Percentiles rank a stretch among this genome's conserved stretches.
Evolutionary conservation across 2,113 vertebrate genomes (phyloP).

Genomic region (Camarhynchus parvulus): DNA sequence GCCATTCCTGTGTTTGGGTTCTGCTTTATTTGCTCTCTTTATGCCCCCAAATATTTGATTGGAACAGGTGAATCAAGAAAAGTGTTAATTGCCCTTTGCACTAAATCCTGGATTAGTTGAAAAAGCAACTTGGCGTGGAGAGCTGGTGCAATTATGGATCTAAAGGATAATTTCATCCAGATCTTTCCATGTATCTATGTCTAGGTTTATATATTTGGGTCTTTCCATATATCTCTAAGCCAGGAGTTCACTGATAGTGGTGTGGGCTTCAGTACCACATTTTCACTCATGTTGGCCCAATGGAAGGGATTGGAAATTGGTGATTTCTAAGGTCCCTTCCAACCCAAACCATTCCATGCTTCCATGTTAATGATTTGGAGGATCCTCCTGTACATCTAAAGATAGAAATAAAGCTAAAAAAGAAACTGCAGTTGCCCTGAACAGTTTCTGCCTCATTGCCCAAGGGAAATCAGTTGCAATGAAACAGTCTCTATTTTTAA

Average conservation of each 20-base stretch:
- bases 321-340: neutral
- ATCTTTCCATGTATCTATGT: neutral
- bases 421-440: neutral
- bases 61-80: neutral
- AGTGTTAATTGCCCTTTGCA: neutral
- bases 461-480: neutral
- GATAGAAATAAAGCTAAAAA: neutral
- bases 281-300: neutral
- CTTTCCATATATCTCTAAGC: neutral
- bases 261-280: neutral
- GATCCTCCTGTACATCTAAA: neutral
- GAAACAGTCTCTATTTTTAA: neutral
- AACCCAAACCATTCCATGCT: neutral
- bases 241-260: neutral
- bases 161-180: neutral
- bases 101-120: neutral
- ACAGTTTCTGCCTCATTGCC: neutral
- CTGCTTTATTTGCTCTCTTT: neutral
- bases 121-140: neutral
- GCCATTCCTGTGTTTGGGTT: fast-evolving
- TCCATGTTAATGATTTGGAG: neutral
- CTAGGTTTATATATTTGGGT: neutral
- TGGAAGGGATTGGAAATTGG: neutral
- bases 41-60: neutral
- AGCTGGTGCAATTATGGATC: neutral